phyloP scores from a whole-genome alignment of 2,888 invertebrate genomes.

The Mechanitis messenoides region DNA sequence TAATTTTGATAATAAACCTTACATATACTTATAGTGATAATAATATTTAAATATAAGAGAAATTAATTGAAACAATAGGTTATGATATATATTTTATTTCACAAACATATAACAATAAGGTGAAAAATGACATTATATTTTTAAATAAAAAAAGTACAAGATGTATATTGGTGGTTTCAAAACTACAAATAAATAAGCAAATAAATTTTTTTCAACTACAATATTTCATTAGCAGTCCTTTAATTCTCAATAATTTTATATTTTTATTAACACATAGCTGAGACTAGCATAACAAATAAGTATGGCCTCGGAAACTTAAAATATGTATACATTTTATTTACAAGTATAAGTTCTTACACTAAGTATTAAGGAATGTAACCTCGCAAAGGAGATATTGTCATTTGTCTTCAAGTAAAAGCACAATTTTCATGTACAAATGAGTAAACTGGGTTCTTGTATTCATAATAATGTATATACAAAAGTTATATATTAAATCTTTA shows the following conservation, averaged over 20 bases:
- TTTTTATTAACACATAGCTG: constrained; percentile 30
- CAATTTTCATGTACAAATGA: neutral
- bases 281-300: constrained; percentile 42
- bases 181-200: constrained; percentile 1
- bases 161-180: constrained; percentile 29
- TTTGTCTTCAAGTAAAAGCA: neutral
- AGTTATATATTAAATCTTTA: constrained; percentile 8
- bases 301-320: constrained; percentile 56
- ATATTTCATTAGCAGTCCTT: neutral
- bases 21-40: neutral
- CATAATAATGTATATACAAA: neutral
- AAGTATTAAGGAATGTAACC: constrained; percentile 39
- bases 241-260: constrained; percentile 8
- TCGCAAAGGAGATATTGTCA: neutral
- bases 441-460: neutral
- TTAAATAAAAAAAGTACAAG: constrained; percentile 15
- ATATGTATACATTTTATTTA: constrained; percentile 22
- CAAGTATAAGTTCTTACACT: constrained; percentile 18
- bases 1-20: neutral
- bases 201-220: constrained; percentile 11
- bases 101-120: constrained; percentile 40
- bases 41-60: neutral
- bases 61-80: constrained; percentile 12
- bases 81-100: constrained; percentile 54
- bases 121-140: neutral